Conservation (phyloP, 2,113 vertebrate species). For the Anthoscopus minutus region DNA sequence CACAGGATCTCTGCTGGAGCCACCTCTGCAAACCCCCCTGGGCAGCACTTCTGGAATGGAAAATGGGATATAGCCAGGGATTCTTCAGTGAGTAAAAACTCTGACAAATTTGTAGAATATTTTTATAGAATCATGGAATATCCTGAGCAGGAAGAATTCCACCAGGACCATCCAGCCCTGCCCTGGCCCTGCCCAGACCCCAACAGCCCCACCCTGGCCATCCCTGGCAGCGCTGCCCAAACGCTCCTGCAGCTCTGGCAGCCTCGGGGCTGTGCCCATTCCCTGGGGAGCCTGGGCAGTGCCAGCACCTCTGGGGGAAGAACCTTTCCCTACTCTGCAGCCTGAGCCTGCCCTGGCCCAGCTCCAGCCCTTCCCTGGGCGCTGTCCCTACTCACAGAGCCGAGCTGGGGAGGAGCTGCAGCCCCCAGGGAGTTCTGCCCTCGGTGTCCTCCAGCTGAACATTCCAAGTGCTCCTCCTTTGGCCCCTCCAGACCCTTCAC, state of each 20-base stretch:
- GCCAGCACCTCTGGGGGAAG: neutral
- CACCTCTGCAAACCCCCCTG: neutral
- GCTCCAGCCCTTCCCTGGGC: neutral
- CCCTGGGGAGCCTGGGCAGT: neutral
- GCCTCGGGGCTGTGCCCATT: neutral
- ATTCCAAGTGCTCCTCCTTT: neutral
- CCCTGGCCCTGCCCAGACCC: neutral
- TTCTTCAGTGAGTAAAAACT: neutral
- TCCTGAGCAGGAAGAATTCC: neutral
- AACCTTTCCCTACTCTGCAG: neutral
- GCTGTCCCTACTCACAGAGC: neutral
- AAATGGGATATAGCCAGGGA: neutral
- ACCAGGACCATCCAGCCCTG: fast-evolving
- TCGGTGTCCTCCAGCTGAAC: neutral
- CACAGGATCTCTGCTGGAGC: neutral
- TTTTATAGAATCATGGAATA: neutral
- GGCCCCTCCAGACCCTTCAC: neutral
- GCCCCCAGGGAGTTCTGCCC: no score
- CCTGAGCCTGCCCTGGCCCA: neutral
- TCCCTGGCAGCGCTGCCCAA: neutral
- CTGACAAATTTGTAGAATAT: neutral
- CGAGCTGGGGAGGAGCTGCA: neutral
- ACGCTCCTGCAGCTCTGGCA: neutral
- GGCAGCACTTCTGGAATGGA: neutral
- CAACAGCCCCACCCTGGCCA: neutral